Percentiles rank a stretch among this genome's conserved stretches.
phyloP scores from a whole-genome alignment of 2,113 vertebrate genomes.

The Corapipo altera region DNA sequence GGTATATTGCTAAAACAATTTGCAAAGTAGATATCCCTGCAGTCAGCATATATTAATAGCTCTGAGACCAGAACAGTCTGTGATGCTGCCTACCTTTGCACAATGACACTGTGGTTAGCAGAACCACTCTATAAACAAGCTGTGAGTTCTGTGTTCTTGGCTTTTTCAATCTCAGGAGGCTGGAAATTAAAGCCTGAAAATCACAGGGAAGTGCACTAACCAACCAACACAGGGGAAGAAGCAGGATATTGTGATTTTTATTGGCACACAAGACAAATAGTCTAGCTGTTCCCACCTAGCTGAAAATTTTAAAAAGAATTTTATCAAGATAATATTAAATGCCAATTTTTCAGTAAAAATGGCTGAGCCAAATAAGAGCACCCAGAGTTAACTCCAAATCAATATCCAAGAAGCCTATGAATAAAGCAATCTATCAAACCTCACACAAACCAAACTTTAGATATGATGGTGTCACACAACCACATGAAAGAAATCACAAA shows the following conservation, averaged over 20 bases:
- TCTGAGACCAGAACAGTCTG: not conserved
- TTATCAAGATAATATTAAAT: not conserved
- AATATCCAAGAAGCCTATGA: not conserved
- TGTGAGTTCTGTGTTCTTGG: not conserved
- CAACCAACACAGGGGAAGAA: not conserved
- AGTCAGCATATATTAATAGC: not conserved
- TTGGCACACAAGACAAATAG: not conserved
- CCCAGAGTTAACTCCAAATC: not conserved
- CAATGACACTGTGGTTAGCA: not conserved
- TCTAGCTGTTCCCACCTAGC: not conserved
- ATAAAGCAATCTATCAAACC: not conserved
- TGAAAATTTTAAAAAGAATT: not conserved
- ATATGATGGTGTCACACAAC: not conserved
- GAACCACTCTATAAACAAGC: slow-evolving; percentile 17
- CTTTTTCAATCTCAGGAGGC: not conserved
- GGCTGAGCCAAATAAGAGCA: not conserved
- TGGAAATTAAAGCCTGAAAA: slow-evolving; percentile 38
- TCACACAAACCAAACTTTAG: not conserved
- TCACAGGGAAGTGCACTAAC: not conserved
- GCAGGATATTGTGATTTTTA: slow-evolving; percentile 2
- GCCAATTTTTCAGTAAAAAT: not conserved
- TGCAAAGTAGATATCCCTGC: not conserved
- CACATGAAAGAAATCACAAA: not conserved
- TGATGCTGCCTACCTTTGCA: not conserved
- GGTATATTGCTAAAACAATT: not conserved